A percentile compares a stretch with the other conserved stretches of the same genome.
Evolutionary conservation across 2,797 vertebrate species (phyloP).

Genomic region (Coendou prehensilis): DNA sequence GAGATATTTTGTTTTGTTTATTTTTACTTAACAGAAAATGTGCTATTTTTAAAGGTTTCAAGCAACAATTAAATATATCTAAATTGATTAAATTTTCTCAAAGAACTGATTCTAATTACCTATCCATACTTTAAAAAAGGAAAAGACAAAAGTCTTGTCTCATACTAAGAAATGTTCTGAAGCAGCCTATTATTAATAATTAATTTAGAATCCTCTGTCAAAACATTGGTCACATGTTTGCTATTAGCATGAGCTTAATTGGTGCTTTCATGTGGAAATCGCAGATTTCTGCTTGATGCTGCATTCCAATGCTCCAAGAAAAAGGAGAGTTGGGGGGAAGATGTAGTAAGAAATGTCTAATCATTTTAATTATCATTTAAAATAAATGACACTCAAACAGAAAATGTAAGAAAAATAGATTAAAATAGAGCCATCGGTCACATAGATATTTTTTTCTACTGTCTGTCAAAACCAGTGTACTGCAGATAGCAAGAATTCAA

Average conservation of each 20-base stretch:
- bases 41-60: constrained; percentile 45
- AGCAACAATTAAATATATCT: not conserved
- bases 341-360: constrained; percentile 75
- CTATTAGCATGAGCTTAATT: constrained; percentile 73
- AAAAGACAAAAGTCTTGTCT: constrained; percentile 74
- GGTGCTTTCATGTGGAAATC: constrained; percentile 76
- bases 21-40: constrained; percentile 28
- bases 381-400: constrained; percentile 81
- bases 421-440: constrained; percentile 79
- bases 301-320: constrained; percentile 63
- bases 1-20: not conserved
- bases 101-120: constrained; percentile 58
- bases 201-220: constrained; percentile 82
- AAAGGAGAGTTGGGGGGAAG: not conserved
- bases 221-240: constrained; percentile 82
- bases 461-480: constrained; percentile 52
- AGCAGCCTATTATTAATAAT: constrained; percentile 81
- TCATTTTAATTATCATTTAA: constrained; percentile 81
- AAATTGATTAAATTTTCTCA: constrained; percentile 56
- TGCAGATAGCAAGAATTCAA: constrained; percentile 26
- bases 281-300: constrained; percentile 65
- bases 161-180: constrained; percentile 70
- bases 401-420: constrained; percentile 69
- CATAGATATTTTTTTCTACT: not conserved
- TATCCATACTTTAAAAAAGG: constrained; percentile 63